Evolutionary conservation across 2,797 vertebrate genomes (phyloP).

Genomic region (Babyrousa celebensis): DNA sequence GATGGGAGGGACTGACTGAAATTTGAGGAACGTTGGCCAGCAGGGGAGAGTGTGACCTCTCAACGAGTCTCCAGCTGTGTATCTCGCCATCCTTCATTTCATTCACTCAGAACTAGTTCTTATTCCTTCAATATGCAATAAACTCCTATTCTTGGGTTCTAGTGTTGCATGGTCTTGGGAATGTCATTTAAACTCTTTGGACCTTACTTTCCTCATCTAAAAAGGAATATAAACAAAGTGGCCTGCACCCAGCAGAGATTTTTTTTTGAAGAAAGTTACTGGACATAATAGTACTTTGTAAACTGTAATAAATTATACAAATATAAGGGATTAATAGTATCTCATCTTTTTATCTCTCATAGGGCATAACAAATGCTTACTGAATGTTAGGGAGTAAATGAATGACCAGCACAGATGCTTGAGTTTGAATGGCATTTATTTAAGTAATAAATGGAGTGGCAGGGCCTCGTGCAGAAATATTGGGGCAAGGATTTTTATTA

Average conservation of each 20-base stretch:
- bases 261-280: constrained; percentile 36
- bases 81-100: not conserved
- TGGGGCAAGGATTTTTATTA: not conserved
- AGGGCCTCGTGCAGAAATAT: not conserved
- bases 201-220: not conserved
- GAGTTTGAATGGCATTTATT: constrained; percentile 1
- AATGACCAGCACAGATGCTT: not conserved
- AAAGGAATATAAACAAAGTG: not conserved
- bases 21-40: not conserved
- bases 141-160: not conserved
- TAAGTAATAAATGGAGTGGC: not conserved
- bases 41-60: not conserved
- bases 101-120: not conserved
- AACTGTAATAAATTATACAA: not conserved
- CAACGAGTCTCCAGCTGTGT: not conserved
- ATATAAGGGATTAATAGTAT: not conserved
- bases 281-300: not conserved
- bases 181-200: not conserved
- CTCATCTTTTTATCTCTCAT: not conserved
- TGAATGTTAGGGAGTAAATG: not conserved
- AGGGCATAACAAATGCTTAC: not conserved
- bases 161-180: not conserved
- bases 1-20: not conserved
- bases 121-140: not conserved
- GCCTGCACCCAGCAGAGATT: not conserved